phyloP scores from a whole-genome alignment of 2,888 invertebrate species.

The Arctia plantaginis region DNA sequence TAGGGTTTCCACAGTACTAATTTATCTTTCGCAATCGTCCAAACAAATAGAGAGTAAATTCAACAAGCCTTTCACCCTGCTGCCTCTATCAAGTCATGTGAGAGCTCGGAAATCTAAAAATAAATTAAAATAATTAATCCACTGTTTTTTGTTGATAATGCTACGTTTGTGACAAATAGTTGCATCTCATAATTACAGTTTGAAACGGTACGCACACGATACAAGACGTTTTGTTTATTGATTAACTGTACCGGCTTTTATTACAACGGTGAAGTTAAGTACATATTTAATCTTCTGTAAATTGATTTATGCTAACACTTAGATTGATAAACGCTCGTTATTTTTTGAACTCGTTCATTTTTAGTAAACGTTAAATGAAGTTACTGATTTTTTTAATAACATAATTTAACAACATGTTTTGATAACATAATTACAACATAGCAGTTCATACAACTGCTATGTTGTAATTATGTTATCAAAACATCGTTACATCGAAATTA shows the following conservation, averaged over 20 bases:
- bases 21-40: too few relatives aligned
- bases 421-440: too few relatives aligned
- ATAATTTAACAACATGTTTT: too few relatives aligned
- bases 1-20: neutral
- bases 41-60: too few relatives aligned
- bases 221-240: conserved; percentile 67
- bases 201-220: conserved; percentile 58
- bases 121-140: conserved; percentile 36
- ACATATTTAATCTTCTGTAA: conserved; percentile 63
- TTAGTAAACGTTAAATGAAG: conserved; percentile 44
- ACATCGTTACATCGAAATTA: conserved; percentile 33
- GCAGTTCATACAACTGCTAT: too few relatives aligned
- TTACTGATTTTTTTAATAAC: too few relatives aligned
- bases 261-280: conserved; percentile 58
- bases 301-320: conserved; percentile 62
- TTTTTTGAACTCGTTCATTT: conserved; percentile 46
- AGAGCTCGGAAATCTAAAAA: conserved; percentile 21
- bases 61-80: too few relatives aligned
- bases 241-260: conserved; percentile 66
- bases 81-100: conserved; percentile 3
- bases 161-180: conserved; percentile 44
- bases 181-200: conserved; percentile 49
- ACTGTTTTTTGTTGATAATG: conserved; percentile 37
- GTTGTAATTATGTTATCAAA: too few relatives aligned
- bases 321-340: conserved; percentile 60